Evolutionary conservation across 1,140 invertebrate genomes (phyloP).

Genomic region (Macrosteles quadrilineatus): DNA sequence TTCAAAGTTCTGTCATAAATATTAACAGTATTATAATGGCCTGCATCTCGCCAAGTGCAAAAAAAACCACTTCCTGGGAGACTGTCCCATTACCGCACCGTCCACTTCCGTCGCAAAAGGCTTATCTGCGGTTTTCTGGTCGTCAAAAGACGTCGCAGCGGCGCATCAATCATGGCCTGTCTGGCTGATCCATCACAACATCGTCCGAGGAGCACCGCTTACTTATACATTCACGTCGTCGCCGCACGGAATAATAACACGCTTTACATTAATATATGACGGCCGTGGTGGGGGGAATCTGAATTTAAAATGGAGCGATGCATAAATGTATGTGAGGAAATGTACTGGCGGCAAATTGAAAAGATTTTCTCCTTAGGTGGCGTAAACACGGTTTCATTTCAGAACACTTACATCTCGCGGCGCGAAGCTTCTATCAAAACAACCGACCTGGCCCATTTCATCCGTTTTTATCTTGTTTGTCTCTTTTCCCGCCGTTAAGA

Average conservation of each 20-base stretch:
- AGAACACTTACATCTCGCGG: not conserved
- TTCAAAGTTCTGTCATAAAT: no score
- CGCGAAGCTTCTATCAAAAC: conserved; percentile 12
- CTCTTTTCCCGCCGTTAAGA: not conserved
- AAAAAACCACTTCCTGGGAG: no score
- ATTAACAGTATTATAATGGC: no score
- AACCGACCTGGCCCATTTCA: conserved; percentile 13
- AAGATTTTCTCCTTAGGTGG: conserved; percentile 23
- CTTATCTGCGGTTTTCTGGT: not conserved
- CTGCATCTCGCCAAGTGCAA: no score
- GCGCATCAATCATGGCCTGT: conserved; percentile 39
- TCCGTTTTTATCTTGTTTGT: conserved; percentile 23
- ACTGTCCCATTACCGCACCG: not conserved
- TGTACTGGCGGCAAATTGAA: conserved; percentile 26
- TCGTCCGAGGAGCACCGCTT: conserved; percentile 37
- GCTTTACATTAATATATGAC: conserved; percentile 56
- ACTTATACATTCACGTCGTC: conserved; percentile 59
- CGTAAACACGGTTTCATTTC: conserved; percentile 24
- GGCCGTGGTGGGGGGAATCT: conserved; percentile 45
- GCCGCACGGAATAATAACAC: conserved; percentile 57
- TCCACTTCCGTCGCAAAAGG: not conserved
- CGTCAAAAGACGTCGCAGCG: conserved; percentile 36
- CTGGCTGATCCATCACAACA: conserved; percentile 40
- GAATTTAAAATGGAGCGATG: conserved; percentile 45
- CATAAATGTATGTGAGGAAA: conserved; percentile 42